Evolutionary conservation across 2,113 vertebrate species (phyloP), one percentile per base, ranked within the genome.

Genomic region (Scomber scombrus): DNA sequence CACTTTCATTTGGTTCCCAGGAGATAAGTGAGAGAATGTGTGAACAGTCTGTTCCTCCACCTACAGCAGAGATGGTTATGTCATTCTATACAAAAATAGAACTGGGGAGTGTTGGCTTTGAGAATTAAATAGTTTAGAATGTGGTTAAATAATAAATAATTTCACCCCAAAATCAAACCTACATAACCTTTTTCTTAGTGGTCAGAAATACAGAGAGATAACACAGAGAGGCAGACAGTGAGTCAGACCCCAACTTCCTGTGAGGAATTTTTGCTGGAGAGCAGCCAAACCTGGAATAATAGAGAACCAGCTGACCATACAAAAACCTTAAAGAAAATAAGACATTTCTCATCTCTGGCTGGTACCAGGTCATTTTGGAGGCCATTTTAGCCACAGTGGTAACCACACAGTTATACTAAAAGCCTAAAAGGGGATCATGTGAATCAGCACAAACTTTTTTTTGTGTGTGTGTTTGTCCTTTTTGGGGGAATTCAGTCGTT

Each of bases 191-290:
- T 43, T 66, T 69, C 57, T 72, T 18, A 68, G 5, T 34, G 11
- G 15, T 47, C 26, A 55, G 56, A 47, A 9, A 66, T 23, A 1
- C 34, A 16, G 3, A 45, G 2, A 55, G 49, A 84, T 79, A 71
- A 82, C 51, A 79, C 52, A 87, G 73, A 62, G 4, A 75, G 16
- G 23, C 62, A 71, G 58, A 80, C 67, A 29, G 51, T 8, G 66
- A 84, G 66, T 45, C 79, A 86, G 80, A 86, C 71, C 50, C 43
- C 19, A 29, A 51, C 88, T 89, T 91, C 84, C 88, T 88, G 71
- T 83, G 52, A 45, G 71, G 46, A 51, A 55, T 67, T 66, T 57
- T 47, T 65, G 40, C 10, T 79, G 70, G 60, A 71, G 8, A 65
- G 52, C 60, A 77, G 75, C 82, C 84, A 89, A 46, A 31, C 34